Base-by-base conservation (phyloP, 53 echinoderm and acorn worm genomes). In the Astropecten irregularis region DNA sequence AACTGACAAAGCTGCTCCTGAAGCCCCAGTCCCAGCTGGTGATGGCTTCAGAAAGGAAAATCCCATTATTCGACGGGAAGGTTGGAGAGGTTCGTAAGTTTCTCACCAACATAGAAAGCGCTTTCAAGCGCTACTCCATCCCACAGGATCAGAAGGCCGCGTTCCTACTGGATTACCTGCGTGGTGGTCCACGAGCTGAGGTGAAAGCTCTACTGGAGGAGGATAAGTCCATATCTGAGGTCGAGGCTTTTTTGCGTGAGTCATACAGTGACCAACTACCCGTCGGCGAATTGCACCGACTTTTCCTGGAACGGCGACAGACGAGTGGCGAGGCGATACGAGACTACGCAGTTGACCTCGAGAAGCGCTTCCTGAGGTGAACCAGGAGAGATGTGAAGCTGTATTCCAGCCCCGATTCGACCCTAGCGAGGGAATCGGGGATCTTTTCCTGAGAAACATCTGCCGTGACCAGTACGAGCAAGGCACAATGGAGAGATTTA, bases 311-410 rank as follows among this genome's bases (percentile, higher is more conserved):
- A 27, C 72, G 85, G 18, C 14, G 20, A 29, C 85, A 85, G 38
- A 60, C 61, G 27, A 30, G 36, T 9, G 26, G 37, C 14, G 63
- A 85, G 47, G 1, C 20, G 20, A 1, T 85, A 26, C 62, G 85
- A n/a, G 85, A 85, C 47, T 85, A 73, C 46, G 85, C 73, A 20
- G 31, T 85, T 7, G 85, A 85, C 14, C 26, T 74, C 1, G 85
- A 74, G 22, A 42, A 40, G 51, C 73, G 74, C 1, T 69, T 85
- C 42, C 47, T 48, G 33, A 4, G 56, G 14, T 73, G 73, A 1
- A 71, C 59, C 2, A 23, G 74, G 0, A 22, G 51, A 49, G 85
- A 85, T 19, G 19, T 29, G 19, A 49, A 60, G 26, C 74, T 85
- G 4, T 85, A 85, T 34, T 85, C 85, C 14, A 42, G 46, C 2